Evolutionary conservation across 2,113 vertebrate genomes (phyloP), one percentile per base, ranked within the genome.

Genomic region (Chlamydotis undulata): DNA sequence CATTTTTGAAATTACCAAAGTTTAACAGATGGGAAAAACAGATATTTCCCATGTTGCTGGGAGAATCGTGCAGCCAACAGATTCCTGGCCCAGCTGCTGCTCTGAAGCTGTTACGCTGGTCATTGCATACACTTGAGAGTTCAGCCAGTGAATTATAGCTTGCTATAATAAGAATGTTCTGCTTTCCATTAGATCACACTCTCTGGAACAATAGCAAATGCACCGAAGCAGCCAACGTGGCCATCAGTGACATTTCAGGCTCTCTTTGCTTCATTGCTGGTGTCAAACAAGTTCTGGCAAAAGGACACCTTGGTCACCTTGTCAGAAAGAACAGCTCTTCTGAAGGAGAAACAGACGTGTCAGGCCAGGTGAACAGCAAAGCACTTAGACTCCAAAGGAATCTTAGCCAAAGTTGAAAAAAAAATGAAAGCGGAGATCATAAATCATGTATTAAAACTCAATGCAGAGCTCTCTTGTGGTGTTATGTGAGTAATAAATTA

Each of bases 131-230:
- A 73, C 41, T 93, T 60, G 67, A 93, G 84, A 85, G 91, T 95
- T 93, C 80, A 96, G 65, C 86, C 93, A 94, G 75, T 82, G 87
- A 94, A 80, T 81, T 93, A 52, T n/a, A 75, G 91, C 91, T 96
- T 97, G 95, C 95, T 95, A 50, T 94, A 93, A 88, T 95, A 94
- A 94, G 93, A 94, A 63, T 80, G 87, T 59, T 91, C 86, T 94
- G 74, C 55, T 95, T 90, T 94, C 90, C 85, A 67, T 96, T 95
- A 96, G 93, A 86, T 96, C 95, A 83, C 53, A 60, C 67, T 35
- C 5, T 0, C 86, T 96, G 68, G 53, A 94, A 93, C 39, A 94
- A 75, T 49, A 84, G 90, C 39, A 68, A 89, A 68, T 64, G 80
- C 77, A 78, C 49, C 5, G 29, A 63, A 94, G 87, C 64, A 83